Evolutionary conservation across 2,797 vertebrate genomes (phyloP).

Genomic region (Sternarchorhynchus goeldii): DNA sequence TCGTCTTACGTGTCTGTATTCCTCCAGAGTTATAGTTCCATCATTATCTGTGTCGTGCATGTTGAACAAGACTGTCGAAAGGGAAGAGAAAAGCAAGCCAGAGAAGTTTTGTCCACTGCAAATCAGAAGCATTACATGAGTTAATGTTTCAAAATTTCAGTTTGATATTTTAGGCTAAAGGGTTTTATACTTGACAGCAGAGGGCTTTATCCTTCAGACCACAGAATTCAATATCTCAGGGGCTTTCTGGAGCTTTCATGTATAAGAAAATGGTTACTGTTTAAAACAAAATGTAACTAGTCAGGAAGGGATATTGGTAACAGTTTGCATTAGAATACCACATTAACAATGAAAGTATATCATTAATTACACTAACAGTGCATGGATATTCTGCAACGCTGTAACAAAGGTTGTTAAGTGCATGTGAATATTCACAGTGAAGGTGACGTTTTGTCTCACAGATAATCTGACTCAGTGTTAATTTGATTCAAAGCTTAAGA

Average conservation of each 20-base stretch:
- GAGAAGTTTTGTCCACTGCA: background rate
- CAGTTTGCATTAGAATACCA: too few species aligned
- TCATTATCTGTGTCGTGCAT: constrained; percentile 97
- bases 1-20: constrained; percentile 89
- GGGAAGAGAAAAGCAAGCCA: background rate
- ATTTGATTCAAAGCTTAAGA: constrained; percentile 2
- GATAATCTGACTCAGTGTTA: background rate
- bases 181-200: too few species aligned
- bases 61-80: constrained; percentile 87
- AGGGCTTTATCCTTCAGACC: too few species aligned
- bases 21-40: constrained; percentile 91
- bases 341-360: too few species aligned
- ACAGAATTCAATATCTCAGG: background rate
- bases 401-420: background rate
- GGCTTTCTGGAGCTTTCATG: constrained; percentile 4
- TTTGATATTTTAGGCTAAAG: too few species aligned
- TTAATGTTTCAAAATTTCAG: too few species aligned
- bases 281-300: too few species aligned
- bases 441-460: background rate
- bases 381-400: too few species aligned
- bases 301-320: too few species aligned
- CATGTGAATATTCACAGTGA: constrained; percentile 1
- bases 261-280: background rate
- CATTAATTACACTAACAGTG: too few species aligned
- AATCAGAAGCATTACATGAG: background rate